Base-by-base conservation (phyloP, 2,113 vertebrate species). In the Xiphophorus couchianus region DNA sequence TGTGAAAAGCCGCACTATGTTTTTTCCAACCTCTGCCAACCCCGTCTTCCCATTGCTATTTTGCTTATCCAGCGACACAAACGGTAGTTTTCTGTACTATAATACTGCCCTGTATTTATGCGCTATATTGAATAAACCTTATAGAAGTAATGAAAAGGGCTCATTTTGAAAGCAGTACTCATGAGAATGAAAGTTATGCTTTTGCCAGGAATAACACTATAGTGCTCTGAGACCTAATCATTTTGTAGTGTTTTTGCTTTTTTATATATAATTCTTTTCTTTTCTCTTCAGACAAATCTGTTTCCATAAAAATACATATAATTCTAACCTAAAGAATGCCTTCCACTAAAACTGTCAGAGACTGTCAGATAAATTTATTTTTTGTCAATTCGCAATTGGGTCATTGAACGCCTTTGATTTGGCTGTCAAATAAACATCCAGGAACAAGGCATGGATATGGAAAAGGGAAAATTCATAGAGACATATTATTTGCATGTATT, bases 401-500 rank as follows among this genome's bases (percentile, higher is more conserved):
- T 78, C 67, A 78, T 79, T 87, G 84, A 48, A 58, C 64, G 74
- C 65, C 81, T 81, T 88, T 88, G 84, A 84, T 85, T 80, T 71
- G 64, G 54, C 69, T 86, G 85, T 81, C 89, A 88, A 81, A 82
- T 66, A 89, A 84, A 83, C 72, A 69, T 67, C 64, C 78, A 72
- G 44, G 44, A 48, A 5, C 1, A 15, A 77, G 83, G 81, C 69
- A 73, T 72, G 3, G 67, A 81, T 77, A 78, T 75, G 81, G 79
- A 80, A 89, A 74, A 76, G 70, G 82, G 78, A 87, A 83, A 62
- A 85, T 77, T 84, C 69, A 89, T 89, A 90, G 80, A 73, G 86
- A 90, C 89, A 86, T 83, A 88, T 88, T 77, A 90, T 92, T 90
- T 91, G 87, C 90, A 91, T 91, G 86, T 30, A 74, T 77, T 88